Conservation (phyloP, 2,888 invertebrate genomes). For the Pteria penguin region DNA sequence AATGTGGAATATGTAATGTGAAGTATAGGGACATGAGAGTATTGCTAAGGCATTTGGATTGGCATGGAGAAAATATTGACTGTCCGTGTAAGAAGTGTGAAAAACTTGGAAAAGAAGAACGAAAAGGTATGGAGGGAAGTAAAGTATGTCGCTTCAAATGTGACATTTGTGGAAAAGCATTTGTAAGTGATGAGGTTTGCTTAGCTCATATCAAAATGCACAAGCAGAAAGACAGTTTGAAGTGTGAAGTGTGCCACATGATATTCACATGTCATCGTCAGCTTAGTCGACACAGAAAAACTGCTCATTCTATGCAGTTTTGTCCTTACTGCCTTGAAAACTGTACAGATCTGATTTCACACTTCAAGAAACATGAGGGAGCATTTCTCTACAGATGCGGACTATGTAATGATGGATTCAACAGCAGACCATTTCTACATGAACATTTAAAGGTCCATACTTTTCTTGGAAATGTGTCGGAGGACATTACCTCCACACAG, state of each 20-base stretch:
- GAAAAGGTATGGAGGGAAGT: constrained; percentile 4
- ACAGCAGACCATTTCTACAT: constrained; percentile 36
- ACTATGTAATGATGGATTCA: constrained; percentile 38
- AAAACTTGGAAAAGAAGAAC: constrained; percentile 29
- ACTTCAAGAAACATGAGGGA: constrained; percentile 26
- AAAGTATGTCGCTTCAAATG: constrained; percentile 44
- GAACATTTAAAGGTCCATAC: constrained; percentile 44
- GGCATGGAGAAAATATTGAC: constrained; percentile 38
- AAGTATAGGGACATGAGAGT: constrained; percentile 42
- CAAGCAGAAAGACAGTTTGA: constrained; percentile 12
- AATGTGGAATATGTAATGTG: constrained; percentile 39
- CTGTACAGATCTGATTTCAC: constrained; percentile 27
- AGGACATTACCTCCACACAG: background rate
- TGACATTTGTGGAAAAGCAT: constrained; percentile 56
- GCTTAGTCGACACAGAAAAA: constrained; percentile 30
- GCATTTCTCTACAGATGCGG: constrained; percentile 36
- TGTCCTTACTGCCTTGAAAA: constrained; percentile 39
- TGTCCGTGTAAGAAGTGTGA: constrained; percentile 44
- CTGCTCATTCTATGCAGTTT: constrained; percentile 35
- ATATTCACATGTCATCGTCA: constrained; percentile 34
- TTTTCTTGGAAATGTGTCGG: constrained; percentile 26
- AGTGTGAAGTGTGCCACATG: constrained; percentile 34
- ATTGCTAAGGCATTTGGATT: constrained; percentile 34
- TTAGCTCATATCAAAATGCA: constrained; percentile 35
- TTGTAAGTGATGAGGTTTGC: constrained; percentile 38